Evolutionary conservation across 1,140 invertebrate genomes (phyloP).

Genomic region (Paraescarpia echinospica): DNA sequence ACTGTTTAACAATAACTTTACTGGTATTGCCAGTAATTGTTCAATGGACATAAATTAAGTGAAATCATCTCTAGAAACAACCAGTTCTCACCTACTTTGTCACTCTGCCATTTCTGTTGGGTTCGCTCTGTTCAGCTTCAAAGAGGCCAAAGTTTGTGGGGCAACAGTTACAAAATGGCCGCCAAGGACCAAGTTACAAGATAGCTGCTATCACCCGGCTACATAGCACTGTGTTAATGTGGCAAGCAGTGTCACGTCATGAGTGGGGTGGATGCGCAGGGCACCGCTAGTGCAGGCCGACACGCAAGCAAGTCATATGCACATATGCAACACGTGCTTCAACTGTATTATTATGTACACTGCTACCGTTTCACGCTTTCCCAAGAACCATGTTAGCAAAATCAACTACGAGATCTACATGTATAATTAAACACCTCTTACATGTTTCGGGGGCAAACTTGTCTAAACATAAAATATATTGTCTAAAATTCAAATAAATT

Average conservation of each 20-base stretch:
- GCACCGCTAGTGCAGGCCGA: not conserved
- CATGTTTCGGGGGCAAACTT: not conserved
- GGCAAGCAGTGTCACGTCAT: not conserved
- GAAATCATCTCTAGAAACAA: not conserved
- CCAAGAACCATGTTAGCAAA: not conserved
- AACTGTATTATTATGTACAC: not conserved
- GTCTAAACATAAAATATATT: not conserved
- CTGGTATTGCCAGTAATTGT: not conserved
- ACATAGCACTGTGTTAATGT: not conserved
- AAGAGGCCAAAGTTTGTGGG: not conserved
- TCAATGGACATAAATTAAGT: not conserved
- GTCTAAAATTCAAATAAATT: too few species aligned
- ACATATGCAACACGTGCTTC: not conserved
- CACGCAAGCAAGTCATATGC: conserved; percentile 3
- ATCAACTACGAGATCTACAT: not conserved
- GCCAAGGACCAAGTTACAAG: not conserved
- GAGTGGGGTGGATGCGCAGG: not conserved
- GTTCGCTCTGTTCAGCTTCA: not conserved
- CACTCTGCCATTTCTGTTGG: not conserved
- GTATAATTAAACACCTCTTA: not conserved
- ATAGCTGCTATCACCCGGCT: not conserved
- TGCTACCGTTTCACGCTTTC: not conserved
- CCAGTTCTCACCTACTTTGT: not conserved
- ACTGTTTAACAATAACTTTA: not conserved
- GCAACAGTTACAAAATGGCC: not conserved